Conservation (phyloP, 2,113 vertebrate species). For the Crocuta crocuta region DNA sequence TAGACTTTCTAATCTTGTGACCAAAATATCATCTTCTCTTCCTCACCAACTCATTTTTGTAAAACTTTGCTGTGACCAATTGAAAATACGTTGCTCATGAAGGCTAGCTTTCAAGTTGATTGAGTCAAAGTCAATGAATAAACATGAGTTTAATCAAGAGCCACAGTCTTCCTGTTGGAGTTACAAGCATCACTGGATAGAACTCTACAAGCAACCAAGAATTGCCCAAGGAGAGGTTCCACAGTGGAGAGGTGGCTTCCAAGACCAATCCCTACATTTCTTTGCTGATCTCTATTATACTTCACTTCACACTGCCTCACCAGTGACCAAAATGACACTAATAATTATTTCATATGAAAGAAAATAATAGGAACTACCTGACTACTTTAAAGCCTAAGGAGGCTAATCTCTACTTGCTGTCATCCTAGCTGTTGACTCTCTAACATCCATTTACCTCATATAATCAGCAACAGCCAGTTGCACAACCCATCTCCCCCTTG, state of each 20-base stretch:
- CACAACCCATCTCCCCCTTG: not conserved
- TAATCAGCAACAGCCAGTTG: not conserved
- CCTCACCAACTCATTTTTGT: not conserved
- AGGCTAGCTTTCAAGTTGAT: not conserved
- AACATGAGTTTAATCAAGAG: not conserved
- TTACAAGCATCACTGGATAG: not conserved
- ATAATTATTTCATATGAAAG: not conserved
- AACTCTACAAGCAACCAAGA: not conserved
- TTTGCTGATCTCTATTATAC: not conserved
- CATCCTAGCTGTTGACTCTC: not conserved
- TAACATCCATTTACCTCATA: not conserved
- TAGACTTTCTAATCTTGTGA: not conserved
- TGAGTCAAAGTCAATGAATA: not conserved
- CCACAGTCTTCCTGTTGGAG: not conserved
- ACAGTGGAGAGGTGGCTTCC: not conserved
- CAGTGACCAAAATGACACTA: not conserved
- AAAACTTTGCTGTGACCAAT: not conserved
- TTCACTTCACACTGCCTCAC: not conserved
- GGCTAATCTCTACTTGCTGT: not conserved
- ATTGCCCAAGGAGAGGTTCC: not conserved
- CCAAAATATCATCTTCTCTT: not conserved
- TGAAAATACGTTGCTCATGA: not conserved
- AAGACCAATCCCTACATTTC: not conserved
- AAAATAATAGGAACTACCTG: not conserved
- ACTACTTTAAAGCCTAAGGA: not conserved